Base-by-base conservation (phyloP, 2,113 vertebrate species). In the Ammodytes marinus region DNA sequence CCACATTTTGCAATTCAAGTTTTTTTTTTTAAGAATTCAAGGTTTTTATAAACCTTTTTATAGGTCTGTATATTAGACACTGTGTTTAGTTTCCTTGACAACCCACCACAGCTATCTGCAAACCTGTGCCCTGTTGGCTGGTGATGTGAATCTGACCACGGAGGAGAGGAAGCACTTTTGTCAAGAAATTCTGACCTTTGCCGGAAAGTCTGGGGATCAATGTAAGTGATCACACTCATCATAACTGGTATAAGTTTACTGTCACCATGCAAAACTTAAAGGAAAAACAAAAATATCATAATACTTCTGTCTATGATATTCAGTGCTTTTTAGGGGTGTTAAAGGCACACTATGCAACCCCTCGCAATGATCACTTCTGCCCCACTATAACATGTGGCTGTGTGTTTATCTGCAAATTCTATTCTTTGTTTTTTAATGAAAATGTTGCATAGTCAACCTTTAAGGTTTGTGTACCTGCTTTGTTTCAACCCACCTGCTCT, bases 51-150 rank as follows among this genome's bases (percentile, higher is more conserved):
- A 27, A 27, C 27, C 2, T 14, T 53, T 53, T 53, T 27, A 46
- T 46, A 14, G n/a, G 12, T 10, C 43, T 46, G 11, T 65, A 15
- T 3, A 46, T 13, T 14, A 13, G n/a, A 64, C 47, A 3, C 49
- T 35, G 2, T 19, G 17, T 61, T 83, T 61, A 1, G 15, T 73
- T 92, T 94, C 95, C 96, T 98, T 97, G 82, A 97, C 95, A 52
- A 53, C 37, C 0, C 17, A 0, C 71, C 19, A 8, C 86, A 99
- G 98, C 88, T 99, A 99, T 91, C 95, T 99, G 73, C 97, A 97
- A 93, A 99, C 97, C 6, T 97, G 98, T 74, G 97, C 97, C 91
- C 95, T 99, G 77, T 91, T 99, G 87, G 98, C 98, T 42, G 94
- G 96, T 4, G 98, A 99, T 43, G 49, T 4, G 9, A 97, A 97